Percentiles rank a stretch among this genome's conserved stretches.
These are phyloP conservation scores for Drosophila dives DNA, from an alignment of 2,888 invertebrate genomes.

Conservation along the genomic window DNA sequence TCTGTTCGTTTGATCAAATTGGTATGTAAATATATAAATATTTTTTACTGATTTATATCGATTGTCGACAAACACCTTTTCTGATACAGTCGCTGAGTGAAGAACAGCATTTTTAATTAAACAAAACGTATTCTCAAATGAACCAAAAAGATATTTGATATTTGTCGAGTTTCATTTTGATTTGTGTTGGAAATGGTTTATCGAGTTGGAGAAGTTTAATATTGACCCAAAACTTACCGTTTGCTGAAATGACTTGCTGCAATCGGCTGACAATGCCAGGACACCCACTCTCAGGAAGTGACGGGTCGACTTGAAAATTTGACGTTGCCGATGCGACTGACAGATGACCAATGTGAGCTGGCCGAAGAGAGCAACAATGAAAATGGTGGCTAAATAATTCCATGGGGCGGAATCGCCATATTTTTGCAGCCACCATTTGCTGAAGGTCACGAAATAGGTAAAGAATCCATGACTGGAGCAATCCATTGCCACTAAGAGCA, in stretches of 20 bases:
- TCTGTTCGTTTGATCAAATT: not conserved
- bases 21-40: too few relatives aligned
- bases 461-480: conserved; percentile 72
- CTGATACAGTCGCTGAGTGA: too few relatives aligned
- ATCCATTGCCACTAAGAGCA: conserved; percentile 65
- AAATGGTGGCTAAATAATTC: conserved; percentile 1
- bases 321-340: conserved; percentile 33
- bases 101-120: too few relatives aligned
- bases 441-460: conserved; percentile 67
- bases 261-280: conserved; percentile 23
- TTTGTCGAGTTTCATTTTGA: not conserved
- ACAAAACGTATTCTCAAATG: too few relatives aligned
- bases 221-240: conserved; percentile 34
- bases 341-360: conserved; percentile 49
- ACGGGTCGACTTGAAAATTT: conserved; percentile 24
- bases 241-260: conserved; percentile 22
- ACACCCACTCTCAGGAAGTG: conserved; percentile 14
- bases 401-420: not conserved
- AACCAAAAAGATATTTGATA: not conserved
- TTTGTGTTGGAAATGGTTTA: not conserved
- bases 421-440: conserved; percentile 41
- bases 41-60: too few relatives aligned
- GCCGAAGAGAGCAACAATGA: conserved; percentile 19
- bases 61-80: too few relatives aligned
- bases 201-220: not conserved